Evolutionary conservation across 2,113 vertebrate genomes (phyloP).

Genomic region (Catharus bicknelli): DNA sequence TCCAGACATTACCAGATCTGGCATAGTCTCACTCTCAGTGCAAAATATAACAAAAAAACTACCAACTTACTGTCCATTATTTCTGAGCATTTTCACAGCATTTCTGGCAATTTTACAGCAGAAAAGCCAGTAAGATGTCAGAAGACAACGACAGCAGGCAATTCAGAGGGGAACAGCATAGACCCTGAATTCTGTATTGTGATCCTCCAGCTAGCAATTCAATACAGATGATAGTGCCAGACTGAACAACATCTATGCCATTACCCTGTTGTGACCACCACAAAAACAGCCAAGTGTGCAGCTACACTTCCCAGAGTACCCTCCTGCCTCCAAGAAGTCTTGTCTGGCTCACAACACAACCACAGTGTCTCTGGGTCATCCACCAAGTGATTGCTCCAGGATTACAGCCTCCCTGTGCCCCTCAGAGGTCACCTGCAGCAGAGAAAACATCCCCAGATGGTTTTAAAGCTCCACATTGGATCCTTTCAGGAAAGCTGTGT

Average conservation of each 20-base stretch:
- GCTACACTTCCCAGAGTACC: not conserved
- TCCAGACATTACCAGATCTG: not conserved
- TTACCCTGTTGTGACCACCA: not conserved
- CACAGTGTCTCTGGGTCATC: not conserved
- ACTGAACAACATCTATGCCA: not conserved
- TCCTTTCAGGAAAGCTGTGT: not conserved
- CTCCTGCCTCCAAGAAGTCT: not conserved
- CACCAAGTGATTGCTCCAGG: not conserved
- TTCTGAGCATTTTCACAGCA: not conserved
- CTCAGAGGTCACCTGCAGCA: not conserved
- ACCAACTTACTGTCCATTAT: not conserved
- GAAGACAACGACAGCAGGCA: not conserved
- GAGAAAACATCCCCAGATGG: not conserved
- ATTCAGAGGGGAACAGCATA: not conserved
- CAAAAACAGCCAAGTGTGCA: not conserved
- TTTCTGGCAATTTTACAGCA: not conserved
- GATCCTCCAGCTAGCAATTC: not conserved
- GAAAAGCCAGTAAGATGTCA: not conserved
- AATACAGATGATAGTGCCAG: not conserved
- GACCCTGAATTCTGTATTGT: not conserved
- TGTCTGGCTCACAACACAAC: not conserved
- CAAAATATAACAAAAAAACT: not conserved
- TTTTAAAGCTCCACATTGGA: not conserved
- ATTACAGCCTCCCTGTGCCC: not conserved
- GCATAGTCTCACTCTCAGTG: not conserved